Evolutionary conservation across 2,888 invertebrate genomes (phyloP).

Genomic region (Orthosia gracilis): DNA sequence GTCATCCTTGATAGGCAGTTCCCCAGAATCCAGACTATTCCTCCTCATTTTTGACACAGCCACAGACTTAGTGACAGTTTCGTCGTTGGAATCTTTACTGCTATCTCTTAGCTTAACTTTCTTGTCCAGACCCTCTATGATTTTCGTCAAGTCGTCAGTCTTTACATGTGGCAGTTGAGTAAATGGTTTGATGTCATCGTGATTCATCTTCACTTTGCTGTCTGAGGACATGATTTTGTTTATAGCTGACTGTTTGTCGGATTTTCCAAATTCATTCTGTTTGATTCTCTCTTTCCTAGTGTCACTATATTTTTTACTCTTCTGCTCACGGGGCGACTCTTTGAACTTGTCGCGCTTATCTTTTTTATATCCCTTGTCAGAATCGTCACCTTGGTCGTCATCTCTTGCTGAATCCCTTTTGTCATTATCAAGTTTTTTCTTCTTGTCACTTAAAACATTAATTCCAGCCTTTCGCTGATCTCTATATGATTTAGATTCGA

Average conservation of each 20-base stretch:
- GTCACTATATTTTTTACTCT: constrained; percentile 89
- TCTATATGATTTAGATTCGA: constrained; percentile 86
- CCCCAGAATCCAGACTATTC: constrained; percentile 85
- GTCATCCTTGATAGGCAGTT: constrained; percentile 79
- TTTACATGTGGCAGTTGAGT: constrained; percentile 89
- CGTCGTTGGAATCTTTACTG: constrained; percentile 80
- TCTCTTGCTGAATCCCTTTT: constrained; percentile 86
- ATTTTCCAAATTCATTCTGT: constrained; percentile 79
- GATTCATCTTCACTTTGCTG: constrained; percentile 82
- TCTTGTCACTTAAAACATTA: constrained; percentile 84
- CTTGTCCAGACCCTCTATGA: constrained; percentile 87
- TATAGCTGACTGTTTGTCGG: constrained; percentile 84
- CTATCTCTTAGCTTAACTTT: constrained; percentile 83
- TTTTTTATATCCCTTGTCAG: constrained; percentile 80
- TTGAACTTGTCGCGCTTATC: constrained; percentile 85
- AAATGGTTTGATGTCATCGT: constrained; percentile 88
- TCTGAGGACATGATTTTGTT: constrained; percentile 84
- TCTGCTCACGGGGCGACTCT: constrained; percentile 87
- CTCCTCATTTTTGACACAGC: constrained; percentile 78
- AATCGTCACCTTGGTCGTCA: constrained; percentile 84
- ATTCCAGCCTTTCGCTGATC: constrained; percentile 82
- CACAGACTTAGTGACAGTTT: constrained; percentile 73
- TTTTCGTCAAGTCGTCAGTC: constrained; percentile 87
- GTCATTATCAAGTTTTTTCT: constrained; percentile 85
- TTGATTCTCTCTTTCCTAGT: constrained; percentile 87